Conservation (phyloP, 1,140 invertebrate species). For the Oppia nitens region DNA sequence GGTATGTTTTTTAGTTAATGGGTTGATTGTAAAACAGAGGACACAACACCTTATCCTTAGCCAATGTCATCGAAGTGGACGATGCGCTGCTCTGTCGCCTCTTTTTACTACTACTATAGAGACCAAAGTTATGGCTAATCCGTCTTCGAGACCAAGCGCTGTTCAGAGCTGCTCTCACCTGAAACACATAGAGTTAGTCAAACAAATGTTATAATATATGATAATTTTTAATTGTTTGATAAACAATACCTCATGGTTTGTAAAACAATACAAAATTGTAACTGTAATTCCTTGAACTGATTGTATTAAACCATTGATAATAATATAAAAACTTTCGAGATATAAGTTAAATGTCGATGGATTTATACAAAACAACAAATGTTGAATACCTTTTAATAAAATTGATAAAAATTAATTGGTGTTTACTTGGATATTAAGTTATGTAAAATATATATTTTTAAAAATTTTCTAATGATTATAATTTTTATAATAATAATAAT, state of each 20-base stretch:
- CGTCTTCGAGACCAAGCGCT: slow-evolving; percentile 9
- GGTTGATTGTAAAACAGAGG: background rate
- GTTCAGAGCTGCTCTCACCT: slow-evolving; percentile 6
- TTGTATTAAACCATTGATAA: slow-evolving; percentile 33
- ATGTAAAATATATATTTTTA: slow-evolving; percentile 15
- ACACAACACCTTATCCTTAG: background rate
- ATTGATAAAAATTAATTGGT: background rate
- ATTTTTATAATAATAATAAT: background rate
- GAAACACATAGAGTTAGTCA: background rate
- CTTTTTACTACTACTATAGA: background rate
- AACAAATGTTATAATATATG: background rate
- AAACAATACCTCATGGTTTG: slow-evolving; percentile 33
- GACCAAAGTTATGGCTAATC: background rate
- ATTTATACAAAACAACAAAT: slow-evolving; percentile 34
- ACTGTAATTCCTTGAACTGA: slow-evolving; percentile 35
- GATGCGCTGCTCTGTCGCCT: background rate
- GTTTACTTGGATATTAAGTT: background rate
- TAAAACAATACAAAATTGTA: slow-evolving; percentile 34
- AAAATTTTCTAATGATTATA: too few species aligned
- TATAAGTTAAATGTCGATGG: slow-evolving; percentile 25
- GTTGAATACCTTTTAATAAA: slow-evolving; percentile 27
- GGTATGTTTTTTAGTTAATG: too few species aligned
- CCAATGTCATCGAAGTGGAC: background rate
- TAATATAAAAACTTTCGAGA: slow-evolving; percentile 28
- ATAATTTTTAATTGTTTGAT: background rate